These are phyloP conservation scores for Hipparchia semele DNA, from an alignment of 2,888 invertebrate genomes.

Conservation along the genomic window DNA sequence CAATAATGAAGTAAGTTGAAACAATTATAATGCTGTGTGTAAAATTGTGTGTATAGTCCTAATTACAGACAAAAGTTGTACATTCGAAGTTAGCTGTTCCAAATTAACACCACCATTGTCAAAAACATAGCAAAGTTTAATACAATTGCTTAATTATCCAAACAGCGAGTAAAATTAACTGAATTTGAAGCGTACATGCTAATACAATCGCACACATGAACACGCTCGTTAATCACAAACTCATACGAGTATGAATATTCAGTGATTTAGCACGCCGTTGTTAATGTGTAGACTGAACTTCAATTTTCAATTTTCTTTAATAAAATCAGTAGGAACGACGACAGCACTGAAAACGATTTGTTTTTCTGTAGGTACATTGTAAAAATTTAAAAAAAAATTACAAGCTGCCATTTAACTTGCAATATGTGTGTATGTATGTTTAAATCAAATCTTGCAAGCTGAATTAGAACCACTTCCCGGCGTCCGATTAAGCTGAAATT, in stretches of 20 bases:
- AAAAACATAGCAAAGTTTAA: constrained; percentile 14
- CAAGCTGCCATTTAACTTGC: no score
- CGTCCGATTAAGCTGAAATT: no score
- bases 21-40: neutral
- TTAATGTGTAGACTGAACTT: constrained; percentile 10
- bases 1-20: no score
- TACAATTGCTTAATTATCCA: constrained; percentile 19
- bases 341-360: neutral
- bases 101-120: constrained; percentile 2
- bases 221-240: constrained; percentile 24
- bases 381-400: neutral
- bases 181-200: constrained; percentile 18
- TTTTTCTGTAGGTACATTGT: neutral
- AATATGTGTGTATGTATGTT: no score
- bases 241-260: constrained; percentile 26
- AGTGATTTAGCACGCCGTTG: constrained; percentile 18
- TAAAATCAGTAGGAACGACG: neutral
- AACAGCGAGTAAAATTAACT: constrained; percentile 19
- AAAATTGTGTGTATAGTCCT: neutral
- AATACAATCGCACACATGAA: constrained; percentile 21
- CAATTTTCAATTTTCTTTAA: constrained; percentile 19
- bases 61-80: no score
- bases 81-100: neutral
- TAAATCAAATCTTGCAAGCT: no score
- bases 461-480: no score